These are phyloP conservation scores for Nymphalis polychloros DNA, from an alignment of 2,888 invertebrate genomes.

Conservation along the genomic window DNA sequence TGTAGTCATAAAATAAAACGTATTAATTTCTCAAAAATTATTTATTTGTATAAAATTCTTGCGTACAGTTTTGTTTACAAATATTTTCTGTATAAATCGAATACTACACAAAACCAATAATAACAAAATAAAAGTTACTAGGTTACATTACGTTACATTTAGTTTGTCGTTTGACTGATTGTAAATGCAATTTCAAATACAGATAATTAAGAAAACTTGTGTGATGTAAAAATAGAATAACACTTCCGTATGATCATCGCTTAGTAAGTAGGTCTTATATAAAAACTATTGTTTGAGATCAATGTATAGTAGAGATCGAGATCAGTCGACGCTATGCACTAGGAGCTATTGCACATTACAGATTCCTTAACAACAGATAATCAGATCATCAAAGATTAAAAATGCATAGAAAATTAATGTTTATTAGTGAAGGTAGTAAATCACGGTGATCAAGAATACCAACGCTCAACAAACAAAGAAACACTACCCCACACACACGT, in stretches of 20 bases:
- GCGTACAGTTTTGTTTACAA: conserved; percentile 53
- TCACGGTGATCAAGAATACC: no score
- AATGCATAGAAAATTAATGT: no score
- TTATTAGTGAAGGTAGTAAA: no score
- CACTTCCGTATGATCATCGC: background rate
- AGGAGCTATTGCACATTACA: conserved; percentile 15
- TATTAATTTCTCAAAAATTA: conserved; percentile 45
- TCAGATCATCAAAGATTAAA: background rate
- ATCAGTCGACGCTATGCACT: conserved; percentile 59
- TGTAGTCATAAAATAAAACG: conserved; percentile 36
- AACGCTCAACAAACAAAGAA: no score
- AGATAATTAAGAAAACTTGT: background rate
- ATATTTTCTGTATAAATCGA: conserved; percentile 46
- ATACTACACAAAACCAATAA: conserved; percentile 31
- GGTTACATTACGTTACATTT: background rate
- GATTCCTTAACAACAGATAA: background rate
- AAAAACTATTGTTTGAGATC: conserved; percentile 69
- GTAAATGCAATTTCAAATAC: conserved; percentile 20
- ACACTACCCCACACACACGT: no score
- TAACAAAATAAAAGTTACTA: conserved; percentile 49
- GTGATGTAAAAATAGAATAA: conserved; percentile 10
- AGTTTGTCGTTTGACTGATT: background rate
- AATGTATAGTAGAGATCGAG: conserved; percentile 71
- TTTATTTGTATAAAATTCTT: conserved; percentile 63
- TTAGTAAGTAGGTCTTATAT: conserved; percentile 15